Evolutionary conservation across 92 coral and sea anemone species (phyloP), one percentile per base, ranked within the genome.

Genomic region (Siderastrea radians): DNA sequence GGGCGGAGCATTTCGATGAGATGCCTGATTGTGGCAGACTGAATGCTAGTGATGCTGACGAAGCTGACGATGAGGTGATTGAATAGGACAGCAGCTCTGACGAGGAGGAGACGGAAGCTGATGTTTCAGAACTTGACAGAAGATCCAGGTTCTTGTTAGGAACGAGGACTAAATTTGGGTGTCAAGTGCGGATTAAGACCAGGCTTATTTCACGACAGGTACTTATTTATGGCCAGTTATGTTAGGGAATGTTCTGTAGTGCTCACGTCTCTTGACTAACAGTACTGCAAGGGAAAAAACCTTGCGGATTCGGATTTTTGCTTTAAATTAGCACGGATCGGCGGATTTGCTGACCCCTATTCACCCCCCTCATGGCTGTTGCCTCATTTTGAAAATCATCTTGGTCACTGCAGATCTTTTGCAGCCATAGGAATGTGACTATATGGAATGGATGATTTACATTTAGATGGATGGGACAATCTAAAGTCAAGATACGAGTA

Each of bases 41-140:
- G n/a, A 9, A 52, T 52, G 57, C 57, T 52, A n/a, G n/a, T n/a
- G 52, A 54, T 15, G 77, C 60, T 68, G 63, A 74, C 74, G 54
- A 77, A 49, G 91, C 75, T 49, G 75, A 70, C 75, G 55, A 44
- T 70, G 51, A 70, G 53, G 51, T 70, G 75, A 70, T 53, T 70
- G 75, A 80, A 58, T 87, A 49, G 50, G 77, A 87, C 66, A 12
- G 59, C 60, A 81, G 87, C 82, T 80, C 91, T 59, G 72, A 87
- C 48, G 82, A 81, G 73, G 91, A 87, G 74, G 85, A 86, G 47
- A 84, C 49, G 67, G 82, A 80, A 53, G 2, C n/a, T 12, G 78
- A 57, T 64, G 55, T 75, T 57, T 57, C 80, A 51, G 80, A 52
- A 83, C 87, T 83, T 7, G 71, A 83, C 6, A 83, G 78, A 69